A percentile compares a stretch with the other conserved stretches of the same genome.
These are phyloP conservation scores for Coenonympha glycerion DNA, from an alignment of 2,888 invertebrate genomes.

Conservation along the genomic window DNA sequence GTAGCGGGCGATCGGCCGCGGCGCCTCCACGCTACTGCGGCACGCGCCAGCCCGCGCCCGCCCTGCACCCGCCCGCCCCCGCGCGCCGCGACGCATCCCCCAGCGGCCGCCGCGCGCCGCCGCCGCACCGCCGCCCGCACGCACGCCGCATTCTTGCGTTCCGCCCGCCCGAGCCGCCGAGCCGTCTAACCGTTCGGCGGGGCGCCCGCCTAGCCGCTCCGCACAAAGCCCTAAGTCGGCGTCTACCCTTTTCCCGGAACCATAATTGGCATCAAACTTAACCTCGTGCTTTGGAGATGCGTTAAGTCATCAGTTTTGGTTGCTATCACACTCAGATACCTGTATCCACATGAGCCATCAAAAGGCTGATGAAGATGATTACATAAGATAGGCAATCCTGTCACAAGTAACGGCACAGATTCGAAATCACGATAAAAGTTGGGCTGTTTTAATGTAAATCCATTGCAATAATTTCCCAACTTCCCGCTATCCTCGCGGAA, in stretches of 20 bases:
- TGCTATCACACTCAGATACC: no score
- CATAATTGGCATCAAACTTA: no score
- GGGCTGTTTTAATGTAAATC: neutral
- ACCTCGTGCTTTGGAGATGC: no score
- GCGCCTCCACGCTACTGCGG: constrained; percentile 73
- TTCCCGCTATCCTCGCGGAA: neutral
- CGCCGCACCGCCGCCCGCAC: constrained; percentile 56
- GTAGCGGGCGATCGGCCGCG: constrained; percentile 58
- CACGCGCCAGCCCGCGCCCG: constrained; percentile 58
- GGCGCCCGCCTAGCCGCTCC: constrained; percentile 43
- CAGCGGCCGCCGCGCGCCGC: constrained; percentile 37
- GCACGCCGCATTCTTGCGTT: constrained; percentile 72
- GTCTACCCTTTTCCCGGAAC: no score
- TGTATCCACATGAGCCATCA: no score
- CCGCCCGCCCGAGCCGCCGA: constrained; percentile 38
- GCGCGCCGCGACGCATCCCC: constrained; percentile 34
- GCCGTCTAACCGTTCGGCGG: constrained; percentile 36
- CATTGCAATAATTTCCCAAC: neutral
- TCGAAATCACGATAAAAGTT: no score
- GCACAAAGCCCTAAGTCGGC: constrained; percentile 40
- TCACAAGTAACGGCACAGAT: no score
- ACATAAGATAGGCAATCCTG: no score
- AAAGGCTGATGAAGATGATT: no score
- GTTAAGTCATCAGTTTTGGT: no score
- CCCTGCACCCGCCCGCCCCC: constrained; percentile 47